phyloP scores from a whole-genome alignment of 2,888 invertebrate genomes.

The Patella pellucida region DNA sequence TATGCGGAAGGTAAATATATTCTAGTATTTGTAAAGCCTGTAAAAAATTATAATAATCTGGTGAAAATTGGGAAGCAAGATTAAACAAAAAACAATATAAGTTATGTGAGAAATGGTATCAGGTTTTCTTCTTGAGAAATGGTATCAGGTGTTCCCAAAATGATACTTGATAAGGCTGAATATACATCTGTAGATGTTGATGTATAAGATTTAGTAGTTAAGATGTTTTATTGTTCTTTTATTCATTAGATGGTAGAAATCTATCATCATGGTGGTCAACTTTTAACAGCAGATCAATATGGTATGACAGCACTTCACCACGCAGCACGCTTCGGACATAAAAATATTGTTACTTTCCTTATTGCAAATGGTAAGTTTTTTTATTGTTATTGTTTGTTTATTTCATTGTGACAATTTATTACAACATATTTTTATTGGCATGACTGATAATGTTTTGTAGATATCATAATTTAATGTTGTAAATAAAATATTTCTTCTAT shows the following conservation, averaged over 20 bases:
- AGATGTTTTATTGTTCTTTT: not conserved
- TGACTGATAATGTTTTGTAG: not conserved
- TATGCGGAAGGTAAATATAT: constrained; percentile 62
- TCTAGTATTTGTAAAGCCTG: too few relatives aligned
- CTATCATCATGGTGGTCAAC: constrained; percentile 79
- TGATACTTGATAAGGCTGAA: too few relatives aligned
- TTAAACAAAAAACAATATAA: too few relatives aligned
- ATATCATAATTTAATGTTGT: constrained; percentile 17
- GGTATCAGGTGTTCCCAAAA: too few relatives aligned
- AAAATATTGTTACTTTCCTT: constrained; percentile 89
- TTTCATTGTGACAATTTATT: not conserved
- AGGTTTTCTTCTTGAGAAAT: too few relatives aligned
- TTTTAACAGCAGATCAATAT: constrained; percentile 64
- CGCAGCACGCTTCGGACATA: constrained; percentile 88
- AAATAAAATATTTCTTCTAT: not conserved
- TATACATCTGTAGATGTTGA: too few relatives aligned
- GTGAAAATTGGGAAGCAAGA: too few relatives aligned
- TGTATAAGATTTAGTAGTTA: too few relatives aligned
- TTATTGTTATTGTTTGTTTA: not conserved
- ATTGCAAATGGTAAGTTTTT: constrained; percentile 78
- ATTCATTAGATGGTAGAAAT: constrained; percentile 82
- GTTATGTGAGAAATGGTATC: too few relatives aligned
- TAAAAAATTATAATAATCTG: too few relatives aligned
- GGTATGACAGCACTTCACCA: constrained; percentile 94
- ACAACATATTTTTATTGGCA: not conserved